Conservation (phyloP, 37 sponge, comb jelly and placozoan species). For the Chondrilla cf. caribensis region DNA sequence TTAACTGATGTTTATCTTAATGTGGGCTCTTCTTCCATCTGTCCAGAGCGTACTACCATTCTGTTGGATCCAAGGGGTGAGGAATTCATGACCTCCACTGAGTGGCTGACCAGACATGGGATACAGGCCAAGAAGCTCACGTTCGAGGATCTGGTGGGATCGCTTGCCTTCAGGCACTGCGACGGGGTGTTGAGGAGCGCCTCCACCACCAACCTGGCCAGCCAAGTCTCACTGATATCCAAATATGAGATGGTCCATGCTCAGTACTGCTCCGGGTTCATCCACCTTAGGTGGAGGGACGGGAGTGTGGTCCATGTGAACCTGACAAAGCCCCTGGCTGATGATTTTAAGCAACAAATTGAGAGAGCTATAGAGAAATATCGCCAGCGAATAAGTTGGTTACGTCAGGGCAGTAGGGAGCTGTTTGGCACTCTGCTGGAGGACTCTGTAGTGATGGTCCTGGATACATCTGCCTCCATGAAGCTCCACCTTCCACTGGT, state of each 20-base stretch:
- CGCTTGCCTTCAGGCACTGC: constrained; percentile 84
- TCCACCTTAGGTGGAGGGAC: constrained; percentile 67
- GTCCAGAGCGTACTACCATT: too few relatives aligned
- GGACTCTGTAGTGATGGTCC: constrained; percentile 55
- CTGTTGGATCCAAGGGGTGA: constrained; percentile 22
- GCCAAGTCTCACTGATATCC: background rate
- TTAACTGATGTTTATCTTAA: too few relatives aligned
- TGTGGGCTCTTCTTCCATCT: too few relatives aligned
- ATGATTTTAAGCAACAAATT: constrained; percentile 34
- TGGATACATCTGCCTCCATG: constrained; percentile 85
- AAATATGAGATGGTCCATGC: constrained; percentile 45
- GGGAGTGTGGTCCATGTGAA: constrained; percentile 56
- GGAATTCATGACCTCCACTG: constrained; percentile 53
- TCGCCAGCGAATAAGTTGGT: constrained; percentile 61
- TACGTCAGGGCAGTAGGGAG: constrained; percentile 79
- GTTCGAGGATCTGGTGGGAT: constrained; percentile 56
- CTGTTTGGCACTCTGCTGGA: constrained; percentile 90
- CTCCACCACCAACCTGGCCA: background rate
- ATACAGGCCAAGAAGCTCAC: constrained; percentile 40
- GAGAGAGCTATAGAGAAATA: constrained; percentile 27
- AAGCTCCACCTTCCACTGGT: constrained; percentile 60
- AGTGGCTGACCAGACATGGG: constrained; percentile 78
- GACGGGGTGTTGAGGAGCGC: constrained; percentile 39
- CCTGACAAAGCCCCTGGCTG: constrained; percentile 22
- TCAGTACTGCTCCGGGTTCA: constrained; percentile 77